These are phyloP conservation scores for Apistogramma diplotaenia DNA, from an alignment of 2,113 vertebrate genomes.

Conservation along the genomic window DNA sequence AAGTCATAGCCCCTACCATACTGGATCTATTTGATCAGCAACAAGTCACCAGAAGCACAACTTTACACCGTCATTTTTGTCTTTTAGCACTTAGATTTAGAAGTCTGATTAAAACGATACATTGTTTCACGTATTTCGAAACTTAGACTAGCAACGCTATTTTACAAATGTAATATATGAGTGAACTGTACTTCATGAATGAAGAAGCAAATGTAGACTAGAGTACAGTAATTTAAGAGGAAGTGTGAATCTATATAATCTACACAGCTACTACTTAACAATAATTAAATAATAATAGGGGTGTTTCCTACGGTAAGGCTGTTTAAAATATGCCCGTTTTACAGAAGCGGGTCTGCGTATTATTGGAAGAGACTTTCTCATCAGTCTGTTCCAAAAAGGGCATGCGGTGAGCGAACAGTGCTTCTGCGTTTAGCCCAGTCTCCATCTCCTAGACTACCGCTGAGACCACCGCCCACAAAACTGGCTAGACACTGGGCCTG, in stretches of 20 bases:
- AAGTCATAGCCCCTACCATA: too few relatives aligned
- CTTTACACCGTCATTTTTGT: neutral
- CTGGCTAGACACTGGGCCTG: neutral
- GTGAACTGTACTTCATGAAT: neutral
- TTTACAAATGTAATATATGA: neutral
- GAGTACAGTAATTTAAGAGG: neutral
- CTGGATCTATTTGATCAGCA: too few relatives aligned
- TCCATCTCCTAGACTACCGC: neutral
- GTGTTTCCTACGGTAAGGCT: neutral
- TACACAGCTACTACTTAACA: neutral
- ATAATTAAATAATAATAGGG: too few relatives aligned
- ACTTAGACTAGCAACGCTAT: neutral
- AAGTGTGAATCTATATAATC: neutral
- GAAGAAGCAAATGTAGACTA: neutral
- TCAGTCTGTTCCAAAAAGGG: neutral
- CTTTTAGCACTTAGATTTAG: neutral
- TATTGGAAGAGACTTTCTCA: neutral
- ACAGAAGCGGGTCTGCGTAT: neutral
- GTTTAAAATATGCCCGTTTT: neutral
- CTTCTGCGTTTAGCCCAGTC: neutral
- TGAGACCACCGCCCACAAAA: slow-evolving; percentile 31
- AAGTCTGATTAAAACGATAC: neutral
- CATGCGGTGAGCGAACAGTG: neutral
- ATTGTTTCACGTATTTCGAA: neutral
- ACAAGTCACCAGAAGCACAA: neutral